Conservation (phyloP, 2,888 invertebrate genomes). For the Phaedon cochleariae region DNA sequence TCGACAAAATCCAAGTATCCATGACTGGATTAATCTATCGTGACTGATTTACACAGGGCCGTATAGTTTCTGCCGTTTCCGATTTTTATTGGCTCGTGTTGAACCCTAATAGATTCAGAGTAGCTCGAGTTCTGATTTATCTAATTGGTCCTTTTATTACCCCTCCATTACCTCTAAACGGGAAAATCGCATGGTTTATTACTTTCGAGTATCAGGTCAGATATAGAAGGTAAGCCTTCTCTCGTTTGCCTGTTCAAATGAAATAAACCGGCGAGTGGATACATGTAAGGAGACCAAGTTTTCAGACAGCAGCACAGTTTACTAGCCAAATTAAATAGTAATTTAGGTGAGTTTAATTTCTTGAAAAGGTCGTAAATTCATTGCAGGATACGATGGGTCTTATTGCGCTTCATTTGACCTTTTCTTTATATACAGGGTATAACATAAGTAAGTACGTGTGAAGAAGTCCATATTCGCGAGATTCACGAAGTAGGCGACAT, state of each 20-base stretch:
- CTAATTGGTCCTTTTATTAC: constrained; percentile 42
- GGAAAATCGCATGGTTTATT: constrained; percentile 43
- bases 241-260: not conserved
- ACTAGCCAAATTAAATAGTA: not conserved
- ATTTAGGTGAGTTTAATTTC: too few relatives aligned
- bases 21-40: not conserved
- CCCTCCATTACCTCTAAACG: constrained; percentile 36
- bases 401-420: too few relatives aligned
- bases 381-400: too few relatives aligned
- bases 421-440: too few relatives aligned
- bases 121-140: constrained; percentile 34
- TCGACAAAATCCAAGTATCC: not conserved
- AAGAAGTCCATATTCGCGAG: too few relatives aligned
- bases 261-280: not conserved
- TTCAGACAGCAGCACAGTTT: not conserved
- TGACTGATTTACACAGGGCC: not conserved
- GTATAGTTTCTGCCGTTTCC: constrained; percentile 15
- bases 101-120: constrained; percentile 28
- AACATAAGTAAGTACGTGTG: too few relatives aligned
- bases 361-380: too few relatives aligned
- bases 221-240: not conserved
- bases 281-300: not conserved
- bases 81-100: constrained; percentile 31
- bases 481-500: too few relatives aligned
- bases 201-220: constrained; percentile 13